phyloP scores from a whole-genome alignment of 2,113 vertebrate genomes.

The Larimichthys polyactis region DNA sequence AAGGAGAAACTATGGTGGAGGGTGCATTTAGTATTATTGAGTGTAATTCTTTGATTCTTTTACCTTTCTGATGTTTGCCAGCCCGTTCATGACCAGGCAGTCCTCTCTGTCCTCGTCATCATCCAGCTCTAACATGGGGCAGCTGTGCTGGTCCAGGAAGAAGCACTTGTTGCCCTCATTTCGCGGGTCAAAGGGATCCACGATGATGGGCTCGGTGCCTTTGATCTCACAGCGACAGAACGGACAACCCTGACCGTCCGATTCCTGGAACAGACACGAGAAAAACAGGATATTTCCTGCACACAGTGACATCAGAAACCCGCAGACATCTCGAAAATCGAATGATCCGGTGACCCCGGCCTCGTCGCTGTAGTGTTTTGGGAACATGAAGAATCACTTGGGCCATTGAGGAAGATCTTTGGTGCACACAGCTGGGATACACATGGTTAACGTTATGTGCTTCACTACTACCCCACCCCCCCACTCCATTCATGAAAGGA shows the following conservation, averaged over 20 bases:
- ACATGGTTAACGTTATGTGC: slow-evolving; percentile 57
- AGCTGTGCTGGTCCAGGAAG: slow-evolving; percentile 91
- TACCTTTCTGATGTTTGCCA: slow-evolving; percentile 92
- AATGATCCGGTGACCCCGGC: neutral
- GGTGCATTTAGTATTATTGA: too few species aligned
- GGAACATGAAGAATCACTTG: slow-evolving; percentile 12
- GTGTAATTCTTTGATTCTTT: neutral
- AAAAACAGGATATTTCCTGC: slow-evolving; percentile 27
- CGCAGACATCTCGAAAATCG: neutral
- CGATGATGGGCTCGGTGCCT: slow-evolving; percentile 97
- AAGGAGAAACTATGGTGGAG: too few species aligned
- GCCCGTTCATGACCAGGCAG: slow-evolving; percentile 91
- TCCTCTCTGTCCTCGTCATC: slow-evolving; percentile 95
- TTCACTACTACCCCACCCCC: neutral
- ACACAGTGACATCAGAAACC: slow-evolving; percentile 15
- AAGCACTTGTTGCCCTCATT: slow-evolving; percentile 91
- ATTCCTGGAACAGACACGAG: slow-evolving; percentile 86
- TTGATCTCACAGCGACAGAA: slow-evolving; percentile 99
- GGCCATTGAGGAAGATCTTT: slow-evolving; percentile 10
- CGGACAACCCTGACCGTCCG: slow-evolving; percentile 96
- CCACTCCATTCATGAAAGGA: slow-evolving; percentile 45
- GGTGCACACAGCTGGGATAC: slow-evolving; percentile 59
- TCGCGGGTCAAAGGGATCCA: slow-evolving; percentile 95
- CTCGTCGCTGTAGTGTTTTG: neutral
- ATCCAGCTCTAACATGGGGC: slow-evolving; percentile 92